Evolutionary conservation across 2,888 invertebrate species (phyloP).

Genomic region (Apocheima hispidaria): DNA sequence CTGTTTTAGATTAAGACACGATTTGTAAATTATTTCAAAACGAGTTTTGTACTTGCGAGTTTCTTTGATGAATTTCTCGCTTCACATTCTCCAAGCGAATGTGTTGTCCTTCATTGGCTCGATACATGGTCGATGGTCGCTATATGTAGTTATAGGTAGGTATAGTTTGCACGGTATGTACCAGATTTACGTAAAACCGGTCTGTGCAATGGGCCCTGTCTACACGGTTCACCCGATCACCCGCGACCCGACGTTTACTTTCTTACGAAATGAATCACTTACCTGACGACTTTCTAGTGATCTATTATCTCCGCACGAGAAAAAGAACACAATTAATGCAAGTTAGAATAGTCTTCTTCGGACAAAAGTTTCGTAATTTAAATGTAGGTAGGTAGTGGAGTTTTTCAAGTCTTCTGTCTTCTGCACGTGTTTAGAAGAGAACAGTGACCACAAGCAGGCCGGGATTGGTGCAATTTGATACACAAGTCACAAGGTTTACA

Average conservation of each 20-base stretch:
- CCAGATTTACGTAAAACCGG: slow-evolving; percentile 79
- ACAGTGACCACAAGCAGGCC: slow-evolving; percentile 83
- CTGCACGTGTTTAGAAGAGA: slow-evolving; percentile 45
- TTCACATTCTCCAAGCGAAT: slow-evolving; percentile 50
- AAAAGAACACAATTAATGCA: slow-evolving; percentile 36
- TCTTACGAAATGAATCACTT: slow-evolving; percentile 74
- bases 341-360: slow-evolving; percentile 42
- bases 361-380: slow-evolving; percentile 15
- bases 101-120: slow-evolving; percentile 67
- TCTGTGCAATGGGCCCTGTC: slow-evolving; percentile 65
- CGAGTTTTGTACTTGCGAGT: slow-evolving; percentile 22
- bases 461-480: slow-evolving; percentile 86
- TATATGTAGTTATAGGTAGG: slow-evolving; percentile 19
- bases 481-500: slow-evolving; percentile 80
- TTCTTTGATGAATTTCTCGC: slow-evolving; percentile 17
- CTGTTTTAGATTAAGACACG: slow-evolving; percentile 48
- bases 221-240: slow-evolving; percentile 75
- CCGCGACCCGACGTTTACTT: slow-evolving; percentile 73
- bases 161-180: slow-evolving; percentile 47
- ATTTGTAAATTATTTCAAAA: slow-evolving; percentile 20
- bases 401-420: neutral
- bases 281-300: slow-evolving; percentile 49
- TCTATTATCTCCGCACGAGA: slow-evolving; percentile 31
- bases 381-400: neutral
- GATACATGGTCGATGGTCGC: slow-evolving; percentile 32